These are phyloP conservation scores for Silurus asotus DNA, from an alignment of 2,113 vertebrate genomes.

Conservation along the genomic window DNA sequence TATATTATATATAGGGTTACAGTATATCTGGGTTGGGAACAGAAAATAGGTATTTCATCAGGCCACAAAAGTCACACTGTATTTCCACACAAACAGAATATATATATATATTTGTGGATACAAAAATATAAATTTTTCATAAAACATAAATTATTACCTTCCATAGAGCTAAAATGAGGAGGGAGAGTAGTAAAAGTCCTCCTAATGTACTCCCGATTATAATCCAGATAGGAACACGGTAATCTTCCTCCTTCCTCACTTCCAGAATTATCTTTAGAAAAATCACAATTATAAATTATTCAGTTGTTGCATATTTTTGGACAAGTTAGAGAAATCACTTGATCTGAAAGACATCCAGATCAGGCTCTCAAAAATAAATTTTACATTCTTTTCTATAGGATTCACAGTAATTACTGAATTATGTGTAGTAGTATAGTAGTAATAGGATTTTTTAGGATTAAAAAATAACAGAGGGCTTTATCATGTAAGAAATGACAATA, in stretches of 20 bases:
- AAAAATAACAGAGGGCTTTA: not conserved
- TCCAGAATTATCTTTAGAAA: slow-evolving; percentile 79
- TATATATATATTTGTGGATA: too few species aligned
- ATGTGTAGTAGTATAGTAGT: not conserved
- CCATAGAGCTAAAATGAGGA: slow-evolving; percentile 88
- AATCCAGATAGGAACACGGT: slow-evolving; percentile 82
- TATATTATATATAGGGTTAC: not conserved
- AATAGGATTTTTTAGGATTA: not conserved
- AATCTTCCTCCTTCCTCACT: slow-evolving; percentile 83
- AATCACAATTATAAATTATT: not conserved
- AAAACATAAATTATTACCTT: slow-evolving; percentile 75
- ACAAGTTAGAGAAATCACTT: too few species aligned
- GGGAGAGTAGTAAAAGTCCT: slow-evolving; percentile 85
- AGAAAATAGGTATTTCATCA: not conserved
- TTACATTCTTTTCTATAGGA: not conserved
- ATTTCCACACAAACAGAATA: not conserved
- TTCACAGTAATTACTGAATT: not conserved
- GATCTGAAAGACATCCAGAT: not conserved
- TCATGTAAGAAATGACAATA: not conserved
- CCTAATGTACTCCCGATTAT: slow-evolving; percentile 89
- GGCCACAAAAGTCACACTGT: not conserved
- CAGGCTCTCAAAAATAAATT: not conserved
- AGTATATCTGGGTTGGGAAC: not conserved
- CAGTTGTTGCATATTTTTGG: not conserved
- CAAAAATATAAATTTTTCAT: too few species aligned